Base-by-base conservation (phyloP, 2,797 vertebrate species). In the Enteromius paludinosus region DNA sequence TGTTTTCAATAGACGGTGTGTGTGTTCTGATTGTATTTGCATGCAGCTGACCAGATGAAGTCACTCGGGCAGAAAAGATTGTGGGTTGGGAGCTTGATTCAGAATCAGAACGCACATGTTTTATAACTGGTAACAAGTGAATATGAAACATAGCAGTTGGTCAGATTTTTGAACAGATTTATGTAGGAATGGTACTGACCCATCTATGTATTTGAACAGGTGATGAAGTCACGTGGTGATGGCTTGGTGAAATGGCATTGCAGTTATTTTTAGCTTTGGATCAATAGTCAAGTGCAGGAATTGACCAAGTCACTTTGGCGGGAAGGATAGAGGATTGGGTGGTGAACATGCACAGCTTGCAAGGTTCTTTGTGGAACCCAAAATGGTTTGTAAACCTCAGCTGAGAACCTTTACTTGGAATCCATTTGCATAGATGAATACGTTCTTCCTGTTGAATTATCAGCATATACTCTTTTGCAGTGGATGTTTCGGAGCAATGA, bases 61-160 rank as follows among this genome's bases (percentile, higher is more conserved):
- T 71, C 93, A 93, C 90, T 92, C 94, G 80, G 94, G 94, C 95
- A 93, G 94, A 93, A 87, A 9, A 64, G 23, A 38, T 15, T 4
- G 15, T 18, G n/a, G 33, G 35, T 17, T 23, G 25, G 25, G 78
- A 23, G 25, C 68, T 49, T 64, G 41, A 62, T 45, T 61, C 23
- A 43, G 64, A 15, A 38, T 68, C 33, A 35, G 28, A 2, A 9
- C 30, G 1, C 10, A n/a, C 0, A 0, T 56, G 65, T 71, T 64
- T 30, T 15, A 56, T 56, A 52, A 17, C 43, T 62, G 38, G 4
- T 61, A 1, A 15, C 12, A 38, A 52, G 54, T 73, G 6, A 54
- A 15, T 71, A 15, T 23, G 12, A 35, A 20, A 3, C 18, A 18
- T 0, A 20, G 43, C 43, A 30, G 4, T 11, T 70, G 8, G 43